phyloP scores from a whole-genome alignment of 2,888 invertebrate species.

The Polia nebulosa region DNA sequence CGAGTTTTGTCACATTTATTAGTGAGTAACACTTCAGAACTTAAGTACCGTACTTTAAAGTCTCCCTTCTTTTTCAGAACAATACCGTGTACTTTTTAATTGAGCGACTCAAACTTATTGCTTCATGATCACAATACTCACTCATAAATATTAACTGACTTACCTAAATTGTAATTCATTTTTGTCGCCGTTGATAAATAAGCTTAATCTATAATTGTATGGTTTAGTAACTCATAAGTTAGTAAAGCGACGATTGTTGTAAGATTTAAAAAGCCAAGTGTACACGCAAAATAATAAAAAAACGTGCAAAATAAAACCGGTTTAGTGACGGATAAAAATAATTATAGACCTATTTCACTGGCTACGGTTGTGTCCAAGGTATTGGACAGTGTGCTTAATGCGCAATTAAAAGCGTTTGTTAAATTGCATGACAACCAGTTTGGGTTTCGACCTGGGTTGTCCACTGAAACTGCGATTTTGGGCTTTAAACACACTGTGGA shows the following conservation, averaged over 20 bases:
- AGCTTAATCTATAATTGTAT: conserved; percentile 9
- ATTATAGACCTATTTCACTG: too few species aligned
- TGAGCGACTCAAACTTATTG: neutral
- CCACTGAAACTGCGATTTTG: too few species aligned
- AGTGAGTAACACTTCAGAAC: conserved; percentile 1
- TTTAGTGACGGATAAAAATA: too few species aligned
- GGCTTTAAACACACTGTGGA: too few species aligned
- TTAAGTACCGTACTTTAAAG: neutral
- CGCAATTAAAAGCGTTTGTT: too few species aligned
- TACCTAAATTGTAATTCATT: conserved; percentile 15
- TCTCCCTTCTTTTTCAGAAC: neutral
- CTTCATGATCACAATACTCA: neutral
- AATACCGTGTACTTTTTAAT: neutral
- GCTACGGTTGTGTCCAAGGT: too few species aligned
- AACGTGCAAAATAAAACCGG: conserved; percentile 29
- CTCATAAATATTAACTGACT: conserved; percentile 29
- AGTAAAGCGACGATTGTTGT: conserved; percentile 50
- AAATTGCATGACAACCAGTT: too few species aligned
- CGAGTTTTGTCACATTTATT: conserved; percentile 12
- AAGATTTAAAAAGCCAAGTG: conserved; percentile 33
- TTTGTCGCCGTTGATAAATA: neutral
- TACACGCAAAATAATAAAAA: conserved; percentile 50
- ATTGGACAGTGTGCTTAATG: too few species aligned
- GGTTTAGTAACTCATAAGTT: conserved; percentile 40
- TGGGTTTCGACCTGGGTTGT: too few species aligned